These are phyloP conservation scores for Propithecus coquereli DNA, from an alignment of 2,113 vertebrate species.

Conservation along the genomic window DNA sequence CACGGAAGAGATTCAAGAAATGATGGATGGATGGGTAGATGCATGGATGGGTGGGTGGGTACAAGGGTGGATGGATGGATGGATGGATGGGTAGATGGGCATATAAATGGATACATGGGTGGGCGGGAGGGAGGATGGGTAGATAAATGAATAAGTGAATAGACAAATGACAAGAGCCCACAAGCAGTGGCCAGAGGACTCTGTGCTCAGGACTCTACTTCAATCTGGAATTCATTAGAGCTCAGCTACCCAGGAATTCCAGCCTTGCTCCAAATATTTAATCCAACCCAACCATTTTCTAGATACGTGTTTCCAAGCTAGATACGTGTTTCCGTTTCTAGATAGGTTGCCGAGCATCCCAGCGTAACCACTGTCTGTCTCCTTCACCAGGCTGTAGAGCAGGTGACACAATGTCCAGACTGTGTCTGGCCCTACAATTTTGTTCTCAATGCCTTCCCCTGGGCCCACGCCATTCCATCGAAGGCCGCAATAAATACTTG, in stretches of 20 bases:
- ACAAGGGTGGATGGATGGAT: rapidly evolving
- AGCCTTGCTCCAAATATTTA: neutral
- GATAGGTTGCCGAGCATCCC: neutral
- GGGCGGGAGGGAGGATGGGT: neutral
- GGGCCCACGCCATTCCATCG: neutral
- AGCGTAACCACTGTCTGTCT: neutral
- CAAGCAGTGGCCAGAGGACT: neutral
- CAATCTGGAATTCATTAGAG: neutral
- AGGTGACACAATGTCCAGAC: neutral
- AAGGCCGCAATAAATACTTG: neutral
- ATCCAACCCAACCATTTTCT: neutral
- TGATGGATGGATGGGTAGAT: neutral
- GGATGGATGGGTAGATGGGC: rapidly evolving
- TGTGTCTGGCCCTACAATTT: neutral
- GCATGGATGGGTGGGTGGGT: too few species aligned
- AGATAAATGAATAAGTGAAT: neutral
- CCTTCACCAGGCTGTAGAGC: neutral
- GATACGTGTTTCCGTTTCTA: neutral
- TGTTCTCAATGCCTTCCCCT: rapidly evolving
- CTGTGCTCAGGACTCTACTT: neutral
- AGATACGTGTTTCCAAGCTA: neutral
- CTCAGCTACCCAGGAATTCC: neutral
- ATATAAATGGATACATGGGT: too few species aligned
- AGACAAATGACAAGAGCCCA: neutral
- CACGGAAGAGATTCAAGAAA: neutral